Evolutionary conservation across 2,113 vertebrate species (phyloP), one percentile per base, ranked within the genome.

Genomic region (Ophthalmotilapia sp.): DNA sequence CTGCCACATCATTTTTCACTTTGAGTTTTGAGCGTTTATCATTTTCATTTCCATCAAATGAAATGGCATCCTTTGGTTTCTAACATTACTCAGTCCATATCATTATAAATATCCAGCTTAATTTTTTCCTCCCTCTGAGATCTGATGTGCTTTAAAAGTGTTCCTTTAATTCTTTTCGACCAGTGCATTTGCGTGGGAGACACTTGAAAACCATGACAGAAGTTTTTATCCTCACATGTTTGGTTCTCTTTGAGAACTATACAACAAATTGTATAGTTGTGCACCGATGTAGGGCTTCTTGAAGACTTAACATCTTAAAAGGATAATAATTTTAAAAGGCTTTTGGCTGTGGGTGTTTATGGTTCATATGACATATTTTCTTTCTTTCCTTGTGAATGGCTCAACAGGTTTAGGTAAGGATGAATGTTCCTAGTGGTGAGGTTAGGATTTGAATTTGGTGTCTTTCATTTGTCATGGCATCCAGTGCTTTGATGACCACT

Each of bases 391-490:
- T 90, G 88, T 87, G 42, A 82, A 77, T 81, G 82, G 85, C 60
- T 31, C 77, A 56, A 51, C 95, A 97, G 96, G 94, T 95, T 94
- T 94, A 96, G 96, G 96, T 96, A 96, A 96, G 95, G 79, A 91
- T 81, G 53, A 54, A 60, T 88, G 73, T 91, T 79, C 82, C 54
- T 81, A 56, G 56, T 55, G 79, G 83, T 88, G 65, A 77, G 40
- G 80, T 91, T 83, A 77, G 31, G 42, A 19, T 86, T 82, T 87
- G 4, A 58, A 58, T 89, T 83, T 92, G 40, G 33, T 90, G 47
- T 77, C 58, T 86, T 86, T 91, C 84, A 47, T 88, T 68, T 86
- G 31, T 89, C 83, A 49, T 62, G 79, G 60, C 87, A 58, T 81
- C 80, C 19, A 9, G 86, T 86, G 85, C 90, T 87, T 88, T 91